A percentile compares a stretch with the other conserved stretches of the same genome.
These are phyloP conservation scores for Hoplodrina ambigua DNA, from an alignment of 2,888 invertebrate species.

Conservation along the genomic window DNA sequence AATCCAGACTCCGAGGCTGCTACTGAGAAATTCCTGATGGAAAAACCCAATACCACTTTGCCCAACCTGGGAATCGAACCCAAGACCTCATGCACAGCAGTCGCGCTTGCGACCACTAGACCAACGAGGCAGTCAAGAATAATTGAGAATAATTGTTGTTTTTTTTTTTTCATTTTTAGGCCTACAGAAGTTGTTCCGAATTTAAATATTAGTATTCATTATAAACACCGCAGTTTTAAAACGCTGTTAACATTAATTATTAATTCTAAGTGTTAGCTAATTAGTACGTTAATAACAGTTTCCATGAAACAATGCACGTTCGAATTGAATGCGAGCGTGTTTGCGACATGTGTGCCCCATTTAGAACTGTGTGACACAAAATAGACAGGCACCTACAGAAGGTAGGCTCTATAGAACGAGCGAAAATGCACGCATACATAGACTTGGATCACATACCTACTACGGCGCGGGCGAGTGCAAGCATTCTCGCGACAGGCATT, in stretches of 20 bases:
- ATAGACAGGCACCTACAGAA: not conserved
- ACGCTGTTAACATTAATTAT: conserved; percentile 28
- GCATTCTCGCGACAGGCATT: not conserved
- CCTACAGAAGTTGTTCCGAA: not conserved
- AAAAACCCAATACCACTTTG: no score
- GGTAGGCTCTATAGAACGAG: not conserved
- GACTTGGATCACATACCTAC: not conserved
- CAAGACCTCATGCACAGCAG: no score
- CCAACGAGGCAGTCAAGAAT: no score
- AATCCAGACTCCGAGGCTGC: no score
- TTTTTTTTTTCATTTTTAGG: not conserved
- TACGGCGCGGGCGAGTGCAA: no score
- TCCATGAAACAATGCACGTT: conserved; percentile 49
- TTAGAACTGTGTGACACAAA: conserved; percentile 38
- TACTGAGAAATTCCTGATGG: no score
- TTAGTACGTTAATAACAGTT: conserved; percentile 57
- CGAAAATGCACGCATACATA: not conserved
- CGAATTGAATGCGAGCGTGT: conserved; percentile 54
- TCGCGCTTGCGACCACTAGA: no score
- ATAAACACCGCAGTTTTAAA: conserved; percentile 1
- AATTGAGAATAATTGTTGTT: no score
- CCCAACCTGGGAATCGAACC: no score
- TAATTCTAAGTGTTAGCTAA: conserved; percentile 49
- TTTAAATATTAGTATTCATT: not conserved
- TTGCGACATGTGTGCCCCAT: conserved; percentile 53